Evolutionary conservation across 2,113 vertebrate species (phyloP).

Genomic region (Rallus limicola): DNA sequence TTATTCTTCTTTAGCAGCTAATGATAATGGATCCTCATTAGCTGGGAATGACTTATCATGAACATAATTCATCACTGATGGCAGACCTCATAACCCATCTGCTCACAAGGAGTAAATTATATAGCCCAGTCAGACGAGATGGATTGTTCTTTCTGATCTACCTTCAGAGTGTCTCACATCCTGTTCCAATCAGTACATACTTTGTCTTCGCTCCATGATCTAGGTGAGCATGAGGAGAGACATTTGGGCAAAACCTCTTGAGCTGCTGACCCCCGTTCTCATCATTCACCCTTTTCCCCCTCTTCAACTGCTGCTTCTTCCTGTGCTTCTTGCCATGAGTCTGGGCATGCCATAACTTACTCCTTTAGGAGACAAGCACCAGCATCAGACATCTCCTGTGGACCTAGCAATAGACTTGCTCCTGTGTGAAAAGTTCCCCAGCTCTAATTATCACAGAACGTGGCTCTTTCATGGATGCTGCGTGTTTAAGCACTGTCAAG

Average conservation of each 20-base stretch:
- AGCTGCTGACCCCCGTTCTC: not conserved
- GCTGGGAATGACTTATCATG: conserved; percentile 68
- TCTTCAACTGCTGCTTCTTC: not conserved
- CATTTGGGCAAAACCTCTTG: not conserved
- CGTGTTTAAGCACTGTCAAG: not conserved
- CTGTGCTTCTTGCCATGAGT: not conserved
- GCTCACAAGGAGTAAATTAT: conserved; percentile 58
- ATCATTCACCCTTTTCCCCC: not conserved
- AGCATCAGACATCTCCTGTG: not conserved
- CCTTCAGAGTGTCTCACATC: conserved; percentile 23
- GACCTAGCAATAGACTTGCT: not conserved
- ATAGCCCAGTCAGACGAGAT: conserved; percentile 48
- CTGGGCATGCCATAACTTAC: not conserved
- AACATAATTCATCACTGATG: conserved; percentile 64
- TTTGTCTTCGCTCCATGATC: not conserved
- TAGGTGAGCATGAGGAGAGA: conserved; percentile 9
- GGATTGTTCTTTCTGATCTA: conserved; percentile 49
- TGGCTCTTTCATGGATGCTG: not conserved
- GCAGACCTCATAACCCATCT: conserved; percentile 69
- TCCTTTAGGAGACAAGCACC: not conserved
- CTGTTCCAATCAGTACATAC: conserved; percentile 11
- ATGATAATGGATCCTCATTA: conserved; percentile 70
- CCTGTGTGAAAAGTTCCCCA: not conserved
- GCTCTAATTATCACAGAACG: not conserved
- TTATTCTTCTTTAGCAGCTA: conserved; percentile 49